Evolutionary conservation across 2,797 vertebrate genomes (phyloP).

Genomic region (Pteropus rufus): DNA sequence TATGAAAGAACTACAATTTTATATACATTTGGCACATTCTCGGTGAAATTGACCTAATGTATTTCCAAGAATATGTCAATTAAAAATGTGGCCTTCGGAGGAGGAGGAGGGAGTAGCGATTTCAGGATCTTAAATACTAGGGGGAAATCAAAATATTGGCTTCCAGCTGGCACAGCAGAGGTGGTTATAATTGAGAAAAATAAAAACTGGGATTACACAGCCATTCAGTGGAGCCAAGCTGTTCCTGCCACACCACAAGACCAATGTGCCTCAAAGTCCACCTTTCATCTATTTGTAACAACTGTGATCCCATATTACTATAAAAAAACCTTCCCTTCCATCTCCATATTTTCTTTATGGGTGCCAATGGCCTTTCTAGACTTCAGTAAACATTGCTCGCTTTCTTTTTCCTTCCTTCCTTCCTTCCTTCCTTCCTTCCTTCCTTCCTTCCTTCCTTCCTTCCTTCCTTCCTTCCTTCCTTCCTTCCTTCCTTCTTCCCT

Average conservation of each 20-base stretch:
- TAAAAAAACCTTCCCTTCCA: background rate
- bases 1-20: constrained; percentile 66
- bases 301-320: background rate
- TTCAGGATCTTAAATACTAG: constrained; percentile 73
- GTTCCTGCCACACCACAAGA: background rate
- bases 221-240: background rate
- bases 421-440: no score
- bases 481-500: background rate
- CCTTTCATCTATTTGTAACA: background rate
- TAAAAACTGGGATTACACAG: constrained; percentile 57
- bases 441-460: no score
- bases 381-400: background rate
- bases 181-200: constrained; percentile 70
- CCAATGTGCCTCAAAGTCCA: rapidly evolving
- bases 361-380: background rate
- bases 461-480: no score
- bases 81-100: constrained; percentile 79
- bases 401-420: background rate
- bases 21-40: constrained; percentile 70
- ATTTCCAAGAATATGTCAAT: constrained; percentile 80
- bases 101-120: constrained; percentile 40
- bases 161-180: constrained; percentile 77
- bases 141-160: constrained; percentile 69
- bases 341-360: background rate
- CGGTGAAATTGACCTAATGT: constrained; percentile 75